Percentiles rank a stretch among this genome's conserved stretches.
phyloP scores from a whole-genome alignment of 2,888 invertebrate genomes.

The Euphydryas editha region DNA sequence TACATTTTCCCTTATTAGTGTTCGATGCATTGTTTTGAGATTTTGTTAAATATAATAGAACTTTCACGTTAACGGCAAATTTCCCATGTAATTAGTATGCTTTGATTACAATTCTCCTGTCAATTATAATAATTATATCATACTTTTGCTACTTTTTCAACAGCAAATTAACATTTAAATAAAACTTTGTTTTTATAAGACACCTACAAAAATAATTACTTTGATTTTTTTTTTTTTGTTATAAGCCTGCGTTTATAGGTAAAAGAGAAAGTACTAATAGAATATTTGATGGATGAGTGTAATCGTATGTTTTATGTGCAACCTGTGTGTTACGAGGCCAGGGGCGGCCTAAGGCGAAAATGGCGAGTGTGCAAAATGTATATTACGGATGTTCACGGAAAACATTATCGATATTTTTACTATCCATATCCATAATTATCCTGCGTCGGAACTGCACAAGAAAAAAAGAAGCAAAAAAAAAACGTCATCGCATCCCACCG shows the following conservation, averaged over 20 bases:
- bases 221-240: not conserved
- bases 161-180: not conserved
- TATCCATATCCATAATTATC: too few species aligned
- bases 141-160: conserved; percentile 1
- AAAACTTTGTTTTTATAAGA: not conserved
- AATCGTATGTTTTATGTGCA: not conserved
- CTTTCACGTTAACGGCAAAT: conserved; percentile 14
- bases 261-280: not conserved
- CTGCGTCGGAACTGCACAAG: too few species aligned
- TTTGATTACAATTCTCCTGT: not conserved
- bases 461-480: too few species aligned
- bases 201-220: too few species aligned
- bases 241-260: not conserved
- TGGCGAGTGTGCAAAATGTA: too few species aligned
- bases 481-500: too few species aligned
- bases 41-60: not conserved
- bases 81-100: conserved; percentile 13
- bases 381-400: too few species aligned
- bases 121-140: conserved; percentile 1
- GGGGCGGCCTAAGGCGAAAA: too few species aligned
- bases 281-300: conserved; percentile 11
- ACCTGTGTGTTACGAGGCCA: too few species aligned
- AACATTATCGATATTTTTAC: too few species aligned
- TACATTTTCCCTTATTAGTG: conserved; percentile 18
- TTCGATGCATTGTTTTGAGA: conserved; percentile 19